Conservation (phyloP, 2,888 invertebrate species). For the Cryptocephalus moraei region DNA sequence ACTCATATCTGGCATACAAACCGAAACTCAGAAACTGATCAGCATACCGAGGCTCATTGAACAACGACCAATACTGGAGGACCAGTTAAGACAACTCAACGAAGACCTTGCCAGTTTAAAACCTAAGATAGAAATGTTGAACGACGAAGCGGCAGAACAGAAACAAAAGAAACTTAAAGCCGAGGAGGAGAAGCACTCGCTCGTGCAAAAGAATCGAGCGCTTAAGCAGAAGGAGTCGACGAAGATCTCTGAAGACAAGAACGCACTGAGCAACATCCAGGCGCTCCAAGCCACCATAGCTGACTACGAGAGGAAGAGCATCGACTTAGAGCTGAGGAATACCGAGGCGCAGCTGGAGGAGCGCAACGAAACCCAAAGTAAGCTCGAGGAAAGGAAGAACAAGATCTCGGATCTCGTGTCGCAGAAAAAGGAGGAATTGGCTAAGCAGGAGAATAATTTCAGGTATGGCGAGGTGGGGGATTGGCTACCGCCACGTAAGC, state of each 20-base stretch:
- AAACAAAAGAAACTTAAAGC: slow-evolving; percentile 25
- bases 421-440: slow-evolving; percentile 46
- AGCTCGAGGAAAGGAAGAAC: slow-evolving; percentile 31
- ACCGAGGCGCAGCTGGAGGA: slow-evolving; percentile 42
- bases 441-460: slow-evolving; percentile 43
- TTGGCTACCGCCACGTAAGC: too few species aligned
- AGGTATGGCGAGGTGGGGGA: too few species aligned
- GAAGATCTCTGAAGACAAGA: slow-evolving; percentile 21
- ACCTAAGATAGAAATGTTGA: slow-evolving; percentile 27
- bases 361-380: slow-evolving; percentile 15
- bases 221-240: slow-evolving; percentile 39
- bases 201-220: slow-evolving; percentile 24
- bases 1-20: slow-evolving; percentile 49
- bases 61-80: slow-evolving; percentile 38
- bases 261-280: slow-evolving; percentile 40
- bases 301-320: slow-evolving; percentile 45
- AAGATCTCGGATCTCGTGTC: slow-evolving; percentile 44
- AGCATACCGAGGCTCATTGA: slow-evolving; percentile 52
- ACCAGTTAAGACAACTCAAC: slow-evolving; percentile 37
- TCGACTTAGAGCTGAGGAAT: slow-evolving; percentile 43
- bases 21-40: slow-evolving; percentile 58
- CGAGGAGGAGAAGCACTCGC: slow-evolving; percentile 16
- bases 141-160: slow-evolving; percentile 19
- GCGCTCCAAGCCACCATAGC: slow-evolving; percentile 46
- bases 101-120: slow-evolving; percentile 27